Conservation (phyloP, 1,140 invertebrate genomes). For the Prorops nasuta region DNA sequence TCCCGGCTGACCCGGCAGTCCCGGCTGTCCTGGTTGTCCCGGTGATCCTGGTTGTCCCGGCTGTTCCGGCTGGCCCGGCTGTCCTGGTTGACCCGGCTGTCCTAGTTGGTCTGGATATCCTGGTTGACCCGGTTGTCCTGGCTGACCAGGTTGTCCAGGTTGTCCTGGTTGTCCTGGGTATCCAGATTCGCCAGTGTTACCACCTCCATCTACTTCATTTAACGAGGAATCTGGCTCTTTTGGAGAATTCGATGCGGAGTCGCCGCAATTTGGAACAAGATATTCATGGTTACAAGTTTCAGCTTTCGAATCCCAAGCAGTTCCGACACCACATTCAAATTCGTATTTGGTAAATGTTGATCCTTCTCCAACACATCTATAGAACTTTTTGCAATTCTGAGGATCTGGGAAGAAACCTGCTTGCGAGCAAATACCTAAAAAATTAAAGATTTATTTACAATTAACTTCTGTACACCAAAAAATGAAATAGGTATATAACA, state of each 20-base stretch:
- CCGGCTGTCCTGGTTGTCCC: not conserved
- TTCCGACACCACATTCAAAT: slow-evolving; percentile 42
- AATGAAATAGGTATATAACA: too few relatives aligned
- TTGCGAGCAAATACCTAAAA: slow-evolving; percentile 58
- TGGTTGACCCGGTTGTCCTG: not conserved
- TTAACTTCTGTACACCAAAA: too few relatives aligned
- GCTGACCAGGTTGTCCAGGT: not conserved
- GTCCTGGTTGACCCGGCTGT: not conserved
- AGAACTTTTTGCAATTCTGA: slow-evolving; percentile 62
- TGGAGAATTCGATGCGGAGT: not conserved
- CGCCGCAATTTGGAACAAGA: slow-evolving; percentile 14
- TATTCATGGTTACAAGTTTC: slow-evolving; percentile 30
- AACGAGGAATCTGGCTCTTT: too few relatives aligned
- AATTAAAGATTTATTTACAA: too few relatives aligned
- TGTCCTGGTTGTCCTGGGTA: too few relatives aligned
- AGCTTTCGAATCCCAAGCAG: slow-evolving; percentile 37
- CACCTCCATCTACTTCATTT: not conserved
- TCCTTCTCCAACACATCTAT: slow-evolving; percentile 57
- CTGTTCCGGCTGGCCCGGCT: too few relatives aligned
- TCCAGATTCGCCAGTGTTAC: not conserved
- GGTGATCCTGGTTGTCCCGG: not conserved
- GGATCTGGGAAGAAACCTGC: slow-evolving; percentile 68
- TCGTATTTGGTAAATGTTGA: slow-evolving; percentile 47
- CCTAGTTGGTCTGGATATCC: not conserved
- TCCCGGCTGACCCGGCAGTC: too few relatives aligned